phyloP scores from a whole-genome alignment of 2,797 vertebrate genomes.

The Sebastes iracundus region DNA sequence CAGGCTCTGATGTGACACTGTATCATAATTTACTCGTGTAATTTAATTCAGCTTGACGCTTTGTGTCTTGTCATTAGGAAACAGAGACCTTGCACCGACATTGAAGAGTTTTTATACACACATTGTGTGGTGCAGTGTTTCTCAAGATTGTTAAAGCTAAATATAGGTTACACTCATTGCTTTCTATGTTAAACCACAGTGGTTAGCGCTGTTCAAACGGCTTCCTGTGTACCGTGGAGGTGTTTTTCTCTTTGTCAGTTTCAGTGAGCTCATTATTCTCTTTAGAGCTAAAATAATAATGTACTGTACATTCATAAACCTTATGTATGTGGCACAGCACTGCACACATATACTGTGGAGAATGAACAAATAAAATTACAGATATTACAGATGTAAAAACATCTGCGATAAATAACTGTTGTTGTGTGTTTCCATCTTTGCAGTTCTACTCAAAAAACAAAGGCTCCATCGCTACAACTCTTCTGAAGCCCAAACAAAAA shows the following conservation, averaged over 20 bases:
- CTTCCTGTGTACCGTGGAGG: background rate
- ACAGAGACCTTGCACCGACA: background rate
- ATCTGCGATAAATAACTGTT: background rate
- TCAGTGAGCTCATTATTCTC: background rate
- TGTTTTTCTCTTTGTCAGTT: background rate
- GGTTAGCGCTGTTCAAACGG: background rate
- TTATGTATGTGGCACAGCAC: background rate
- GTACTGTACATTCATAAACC: background rate
- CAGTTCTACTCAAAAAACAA: conserved; percentile 90
- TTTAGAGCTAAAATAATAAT: background rate
- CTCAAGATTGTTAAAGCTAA: background rate
- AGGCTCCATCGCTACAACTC: conserved; percentile 88
- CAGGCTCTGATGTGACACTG: background rate
- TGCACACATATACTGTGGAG: background rate
- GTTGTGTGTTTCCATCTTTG: conserved; percentile 19
- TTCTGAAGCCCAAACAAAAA: conserved; percentile 90
- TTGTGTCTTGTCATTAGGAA: background rate
- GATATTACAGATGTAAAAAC: background rate
- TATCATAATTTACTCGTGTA: background rate
- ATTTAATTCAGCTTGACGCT: background rate
- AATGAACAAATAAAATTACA: background rate
- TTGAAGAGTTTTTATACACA: background rate
- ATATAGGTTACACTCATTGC: background rate
- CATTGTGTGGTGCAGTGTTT: background rate
- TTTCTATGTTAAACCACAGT: background rate